These are phyloP conservation scores for Lasiurus borealis DNA, from an alignment of 2,113 vertebrate genomes.

Conservation along the genomic window DNA sequence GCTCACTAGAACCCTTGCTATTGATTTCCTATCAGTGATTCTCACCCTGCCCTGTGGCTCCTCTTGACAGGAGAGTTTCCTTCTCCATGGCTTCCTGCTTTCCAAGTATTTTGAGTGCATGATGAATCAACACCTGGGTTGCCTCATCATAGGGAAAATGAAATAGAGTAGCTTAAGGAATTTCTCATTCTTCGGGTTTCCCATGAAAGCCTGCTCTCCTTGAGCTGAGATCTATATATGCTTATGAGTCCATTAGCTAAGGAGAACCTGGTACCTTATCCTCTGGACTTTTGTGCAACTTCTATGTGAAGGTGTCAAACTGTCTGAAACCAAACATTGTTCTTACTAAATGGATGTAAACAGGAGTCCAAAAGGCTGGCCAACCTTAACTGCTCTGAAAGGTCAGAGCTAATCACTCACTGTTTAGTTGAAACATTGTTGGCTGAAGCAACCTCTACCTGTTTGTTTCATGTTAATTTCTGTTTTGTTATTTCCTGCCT, in stretches of 20 bases:
- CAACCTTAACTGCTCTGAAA: too few relatives aligned
- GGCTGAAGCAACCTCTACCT: too few relatives aligned
- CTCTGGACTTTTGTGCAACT: neutral
- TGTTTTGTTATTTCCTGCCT: too few relatives aligned
- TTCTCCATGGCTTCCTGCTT: neutral
- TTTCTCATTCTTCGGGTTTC: neutral
- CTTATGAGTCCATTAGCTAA: neutral
- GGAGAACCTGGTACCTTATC: neutral
- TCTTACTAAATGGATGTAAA: too few relatives aligned
- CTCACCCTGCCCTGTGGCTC: neutral
- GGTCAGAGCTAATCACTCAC: too few relatives aligned
- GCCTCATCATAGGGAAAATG: neutral
- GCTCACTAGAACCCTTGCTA: neutral
- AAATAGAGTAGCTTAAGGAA: neutral
- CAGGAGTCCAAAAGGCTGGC: too few relatives aligned
- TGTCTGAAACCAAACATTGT: too few relatives aligned
- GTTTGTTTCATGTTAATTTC: too few relatives aligned
- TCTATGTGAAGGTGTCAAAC: neutral
- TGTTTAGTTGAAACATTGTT: too few relatives aligned
- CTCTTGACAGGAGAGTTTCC: neutral
- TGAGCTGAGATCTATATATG: neutral
- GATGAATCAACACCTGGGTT: neutral
- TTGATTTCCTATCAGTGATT: neutral
- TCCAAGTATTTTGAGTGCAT: neutral
- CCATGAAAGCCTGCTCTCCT: neutral